These are phyloP conservation scores for Struthidea cinerea DNA, from an alignment of 2,113 vertebrate genomes.

Conservation along the genomic window DNA sequence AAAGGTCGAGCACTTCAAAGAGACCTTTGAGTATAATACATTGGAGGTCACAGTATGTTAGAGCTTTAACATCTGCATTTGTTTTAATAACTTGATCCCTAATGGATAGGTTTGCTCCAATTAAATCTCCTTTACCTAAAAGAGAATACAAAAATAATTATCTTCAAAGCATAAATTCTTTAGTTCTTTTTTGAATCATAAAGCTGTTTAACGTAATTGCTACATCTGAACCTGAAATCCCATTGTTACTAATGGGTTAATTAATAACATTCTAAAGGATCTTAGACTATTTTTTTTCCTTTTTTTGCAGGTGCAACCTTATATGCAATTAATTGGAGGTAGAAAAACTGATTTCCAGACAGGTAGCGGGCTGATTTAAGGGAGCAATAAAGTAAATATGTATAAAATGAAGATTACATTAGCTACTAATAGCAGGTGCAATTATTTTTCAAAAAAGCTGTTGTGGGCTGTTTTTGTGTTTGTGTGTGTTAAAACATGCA, in stretches of 20 bases:
- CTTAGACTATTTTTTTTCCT: neutral
- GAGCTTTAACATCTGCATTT: conserved; percentile 92
- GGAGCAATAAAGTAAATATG: neutral
- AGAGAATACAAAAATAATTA: neutral
- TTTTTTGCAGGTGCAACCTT: neutral
- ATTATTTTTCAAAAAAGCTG: neutral
- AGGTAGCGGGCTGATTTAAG: neutral
- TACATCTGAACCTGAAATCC: neutral
- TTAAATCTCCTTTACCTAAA: conserved; percentile 93
- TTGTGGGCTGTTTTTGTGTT: neutral
- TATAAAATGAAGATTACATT: neutral
- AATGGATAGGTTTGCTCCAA: conserved; percentile 89
- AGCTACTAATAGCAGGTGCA: neutral
- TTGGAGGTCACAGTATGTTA: conserved; percentile 95
- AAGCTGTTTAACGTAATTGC: neutral
- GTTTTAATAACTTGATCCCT: conserved; percentile 94
- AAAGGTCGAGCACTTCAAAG: conserved; percentile 92
- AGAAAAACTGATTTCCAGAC: neutral
- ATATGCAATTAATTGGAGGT: neutral
- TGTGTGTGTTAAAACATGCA: neutral
- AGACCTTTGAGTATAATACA: conserved; percentile 92
- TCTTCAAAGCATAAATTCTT: neutral
- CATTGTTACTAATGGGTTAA: neutral
- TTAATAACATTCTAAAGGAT: neutral
- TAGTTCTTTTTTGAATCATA: neutral